Evolutionary conservation across 2,113 vertebrate species (phyloP).

Genomic region (Phalacrocorax aristotelis): DNA sequence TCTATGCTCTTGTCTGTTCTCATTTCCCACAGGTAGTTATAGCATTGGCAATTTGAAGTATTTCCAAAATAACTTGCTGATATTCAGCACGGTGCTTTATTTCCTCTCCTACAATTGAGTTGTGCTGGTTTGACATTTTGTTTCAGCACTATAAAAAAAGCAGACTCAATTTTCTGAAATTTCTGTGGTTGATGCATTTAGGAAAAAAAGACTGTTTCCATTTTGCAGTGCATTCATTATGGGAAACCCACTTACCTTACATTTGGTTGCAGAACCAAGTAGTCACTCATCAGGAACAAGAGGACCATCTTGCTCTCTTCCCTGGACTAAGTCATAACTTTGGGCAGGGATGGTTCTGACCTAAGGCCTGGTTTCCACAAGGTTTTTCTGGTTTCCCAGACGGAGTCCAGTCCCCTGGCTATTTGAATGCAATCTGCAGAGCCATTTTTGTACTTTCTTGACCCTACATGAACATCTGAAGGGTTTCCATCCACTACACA

Average conservation of each 20-base stretch:
- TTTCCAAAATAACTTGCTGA: slow-evolving; percentile 19
- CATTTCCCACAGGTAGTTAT: slow-evolving; percentile 14
- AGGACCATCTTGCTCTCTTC: background rate
- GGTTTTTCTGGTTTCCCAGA: background rate
- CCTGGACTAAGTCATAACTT: background rate
- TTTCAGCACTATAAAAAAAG: background rate
- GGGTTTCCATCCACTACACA: background rate
- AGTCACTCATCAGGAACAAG: background rate
- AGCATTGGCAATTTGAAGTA: background rate
- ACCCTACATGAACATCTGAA: background rate
- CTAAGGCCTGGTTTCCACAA: background rate
- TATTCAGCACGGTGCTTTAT: slow-evolving; percentile 31
- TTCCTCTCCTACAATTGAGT: slow-evolving; percentile 33
- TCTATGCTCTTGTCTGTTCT: background rate
- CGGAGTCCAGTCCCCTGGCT: background rate
- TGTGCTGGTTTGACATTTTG: slow-evolving; percentile 35
- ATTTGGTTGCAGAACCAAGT: background rate
- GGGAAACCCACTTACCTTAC: background rate
- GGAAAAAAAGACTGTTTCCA: background rate
- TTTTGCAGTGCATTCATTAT: background rate
- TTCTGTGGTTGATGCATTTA: background rate
- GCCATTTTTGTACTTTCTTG: background rate
- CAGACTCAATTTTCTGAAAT: slow-evolving; percentile 31
- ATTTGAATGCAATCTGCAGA: background rate
- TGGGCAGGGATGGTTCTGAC: background rate